phyloP scores from a whole-genome alignment of 2,113 vertebrate species.

The Stegastes partitus region DNA sequence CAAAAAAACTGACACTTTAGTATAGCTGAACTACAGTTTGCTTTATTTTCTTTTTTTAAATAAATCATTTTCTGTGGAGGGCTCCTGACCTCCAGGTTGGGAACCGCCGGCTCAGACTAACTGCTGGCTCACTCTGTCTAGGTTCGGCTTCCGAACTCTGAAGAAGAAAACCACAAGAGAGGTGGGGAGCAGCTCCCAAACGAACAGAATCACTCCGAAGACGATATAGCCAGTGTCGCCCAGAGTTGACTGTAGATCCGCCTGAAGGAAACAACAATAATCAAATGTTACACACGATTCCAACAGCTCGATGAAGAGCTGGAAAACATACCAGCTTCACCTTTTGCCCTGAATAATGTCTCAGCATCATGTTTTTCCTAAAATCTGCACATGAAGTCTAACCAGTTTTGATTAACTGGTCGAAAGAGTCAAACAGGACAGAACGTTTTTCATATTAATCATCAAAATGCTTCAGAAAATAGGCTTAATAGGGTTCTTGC shows the following conservation, averaged over 20 bases:
- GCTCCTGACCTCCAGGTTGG: neutral
- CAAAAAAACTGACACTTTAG: too few species aligned
- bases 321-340: neutral
- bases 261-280: slow-evolving; percentile 80
- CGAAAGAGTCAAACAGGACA: too few species aligned
- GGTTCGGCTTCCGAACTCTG: slow-evolving; percentile 91
- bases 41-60: neutral
- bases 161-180: slow-evolving; percentile 96
- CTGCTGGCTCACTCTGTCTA: slow-evolving; percentile 87
- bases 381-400: too few species aligned
- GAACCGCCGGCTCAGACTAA: neutral
- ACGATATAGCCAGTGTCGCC: slow-evolving; percentile 93
- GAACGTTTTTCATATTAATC: too few species aligned
- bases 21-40: too few species aligned
- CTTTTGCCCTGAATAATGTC: neutral
- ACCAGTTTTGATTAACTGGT: too few species aligned
- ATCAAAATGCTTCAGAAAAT: too few species aligned
- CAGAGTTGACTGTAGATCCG: slow-evolving; percentile 93
- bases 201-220: slow-evolving; percentile 94
- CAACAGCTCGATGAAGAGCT: neutral
- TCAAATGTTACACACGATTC: neutral
- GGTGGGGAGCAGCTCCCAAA: slow-evolving; percentile 98
- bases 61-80: neutral
- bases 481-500: too few species aligned
- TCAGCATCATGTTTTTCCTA: too few species aligned